A percentile compares a stretch with the other conserved stretches of the same genome.
These are phyloP conservation scores for Trematomus bernacchii DNA, from an alignment of 2,797 vertebrate species.

Conservation along the genomic window DNA sequence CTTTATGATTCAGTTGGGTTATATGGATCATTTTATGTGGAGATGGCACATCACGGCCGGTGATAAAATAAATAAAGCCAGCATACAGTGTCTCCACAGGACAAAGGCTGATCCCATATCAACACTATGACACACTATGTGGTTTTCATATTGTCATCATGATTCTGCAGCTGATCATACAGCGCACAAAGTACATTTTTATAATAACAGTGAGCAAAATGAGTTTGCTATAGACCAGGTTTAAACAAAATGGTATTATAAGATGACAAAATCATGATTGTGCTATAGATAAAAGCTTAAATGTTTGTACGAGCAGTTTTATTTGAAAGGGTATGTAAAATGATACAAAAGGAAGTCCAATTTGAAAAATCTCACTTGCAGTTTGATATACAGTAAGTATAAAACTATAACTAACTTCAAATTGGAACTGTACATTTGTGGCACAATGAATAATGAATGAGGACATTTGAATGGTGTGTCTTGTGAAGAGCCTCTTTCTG, in stretches of 20 bases:
- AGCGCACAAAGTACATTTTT: constrained; percentile 27
- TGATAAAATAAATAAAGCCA: constrained; percentile 51
- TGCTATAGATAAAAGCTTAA: not conserved
- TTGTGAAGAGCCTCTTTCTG: not conserved
- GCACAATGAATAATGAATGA: no score
- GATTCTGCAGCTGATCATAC: constrained; percentile 38
- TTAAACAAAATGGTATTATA: not conserved
- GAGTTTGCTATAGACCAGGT: not conserved
- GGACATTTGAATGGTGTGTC: not conserved
- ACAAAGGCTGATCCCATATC: constrained; percentile 50
- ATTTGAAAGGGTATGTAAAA: not conserved
- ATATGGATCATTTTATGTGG: constrained; percentile 34
- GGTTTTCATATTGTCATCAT: constrained; percentile 18
- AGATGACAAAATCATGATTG: not conserved
- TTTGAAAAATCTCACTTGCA: not conserved
- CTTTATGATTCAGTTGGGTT: constrained; percentile 50
- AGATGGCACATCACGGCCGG: constrained; percentile 21
- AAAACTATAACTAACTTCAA: not conserved
- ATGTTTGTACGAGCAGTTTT: not conserved
- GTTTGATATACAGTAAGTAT: not conserved
- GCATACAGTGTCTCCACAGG: constrained; percentile 6
- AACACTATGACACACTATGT: constrained; percentile 2
- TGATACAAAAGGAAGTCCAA: not conserved
- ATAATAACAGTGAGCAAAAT: not conserved
- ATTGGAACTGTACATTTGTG: not conserved